Conservation (phyloP, 1,140 invertebrate genomes). For the Diuraphis noxia region DNA sequence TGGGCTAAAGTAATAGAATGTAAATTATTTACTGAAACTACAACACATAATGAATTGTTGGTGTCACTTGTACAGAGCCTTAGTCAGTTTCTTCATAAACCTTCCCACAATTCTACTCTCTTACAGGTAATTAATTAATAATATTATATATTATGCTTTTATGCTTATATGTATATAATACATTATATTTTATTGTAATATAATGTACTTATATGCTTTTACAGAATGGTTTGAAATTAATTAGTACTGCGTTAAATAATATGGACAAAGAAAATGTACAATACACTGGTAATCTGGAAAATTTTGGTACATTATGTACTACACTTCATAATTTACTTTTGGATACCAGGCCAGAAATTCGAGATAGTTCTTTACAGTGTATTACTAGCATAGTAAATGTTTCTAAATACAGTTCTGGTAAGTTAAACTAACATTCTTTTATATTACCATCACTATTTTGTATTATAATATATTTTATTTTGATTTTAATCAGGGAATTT, state of each 20-base stretch:
- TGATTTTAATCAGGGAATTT: background rate
- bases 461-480: background rate
- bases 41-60: background rate
- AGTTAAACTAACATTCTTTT: background rate
- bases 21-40: background rate
- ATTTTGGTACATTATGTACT: conserved; percentile 15
- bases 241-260: conserved; percentile 20
- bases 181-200: background rate
- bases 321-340: conserved; percentile 24
- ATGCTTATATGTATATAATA: too few relatives aligned
- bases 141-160: background rate
- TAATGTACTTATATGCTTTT: background rate
- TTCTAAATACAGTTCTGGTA: conserved; percentile 17
- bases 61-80: conserved; percentile 4
- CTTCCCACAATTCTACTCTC: conserved; percentile 2
- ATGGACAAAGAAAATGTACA: background rate
- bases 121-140: conserved; percentile 17
- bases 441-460: background rate
- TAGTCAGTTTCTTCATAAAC: conserved; percentile 13
- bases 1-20: conserved; percentile 23
- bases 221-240: conserved; percentile 33
- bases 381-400: background rate
- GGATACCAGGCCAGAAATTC: conserved; percentile 44
- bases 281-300: background rate
- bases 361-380: conserved; percentile 44